phyloP scores from a whole-genome alignment of 2,888 invertebrate species.

The Taenaris catops region DNA sequence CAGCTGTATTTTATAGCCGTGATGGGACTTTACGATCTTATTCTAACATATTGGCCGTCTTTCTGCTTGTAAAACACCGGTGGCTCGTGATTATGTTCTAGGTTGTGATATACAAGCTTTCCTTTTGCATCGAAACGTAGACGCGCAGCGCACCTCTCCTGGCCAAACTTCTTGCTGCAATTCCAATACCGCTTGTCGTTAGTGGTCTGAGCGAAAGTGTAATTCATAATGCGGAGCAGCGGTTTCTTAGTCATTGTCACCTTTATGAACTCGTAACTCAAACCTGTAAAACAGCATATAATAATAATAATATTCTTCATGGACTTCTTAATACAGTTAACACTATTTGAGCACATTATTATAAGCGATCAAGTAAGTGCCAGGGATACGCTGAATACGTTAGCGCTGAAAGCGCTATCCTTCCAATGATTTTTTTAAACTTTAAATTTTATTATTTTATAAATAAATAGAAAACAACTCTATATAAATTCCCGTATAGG shows the following conservation, averaged over 20 bases:
- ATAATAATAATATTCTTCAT: neutral
- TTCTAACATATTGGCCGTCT: slow-evolving; percentile 27
- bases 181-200: slow-evolving; percentile 47
- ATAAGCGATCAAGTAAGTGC: too few relatives aligned
- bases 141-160: slow-evolving; percentile 40
- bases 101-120: slow-evolving; percentile 30
- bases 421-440: too few relatives aligned
- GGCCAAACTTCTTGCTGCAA: slow-evolving; percentile 40
- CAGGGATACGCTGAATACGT: too few relatives aligned
- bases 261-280: slow-evolving; percentile 30
- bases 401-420: too few relatives aligned
- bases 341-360: too few relatives aligned
- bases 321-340: too few relatives aligned
- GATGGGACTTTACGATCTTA: slow-evolving; percentile 7
- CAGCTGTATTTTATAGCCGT: too few relatives aligned
- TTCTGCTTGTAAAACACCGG: slow-evolving; percentile 27
- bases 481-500: too few relatives aligned
- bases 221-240: slow-evolving; percentile 28
- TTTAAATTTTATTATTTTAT: too few relatives aligned
- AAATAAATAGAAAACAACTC: too few relatives aligned
- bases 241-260: slow-evolving; percentile 32
- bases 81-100: slow-evolving; percentile 43
- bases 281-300: slow-evolving; percentile 26
- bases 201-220: slow-evolving; percentile 44
- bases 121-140: slow-evolving; percentile 40